These are phyloP conservation scores for Leucophenga maculata DNA, from an alignment of 2,888 invertebrate genomes.

Conservation along the genomic window DNA sequence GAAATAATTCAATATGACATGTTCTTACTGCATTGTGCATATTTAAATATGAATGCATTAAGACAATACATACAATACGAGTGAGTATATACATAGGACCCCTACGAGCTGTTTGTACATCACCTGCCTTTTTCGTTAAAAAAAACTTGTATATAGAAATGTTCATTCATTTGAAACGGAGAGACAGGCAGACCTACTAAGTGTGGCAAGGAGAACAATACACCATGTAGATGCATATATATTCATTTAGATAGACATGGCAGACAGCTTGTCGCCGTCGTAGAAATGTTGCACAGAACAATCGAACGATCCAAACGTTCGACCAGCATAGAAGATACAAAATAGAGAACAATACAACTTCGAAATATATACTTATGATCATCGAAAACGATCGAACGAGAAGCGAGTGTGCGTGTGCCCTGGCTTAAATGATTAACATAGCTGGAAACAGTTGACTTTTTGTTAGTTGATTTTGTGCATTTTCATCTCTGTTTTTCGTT, in stretches of 20 bases:
- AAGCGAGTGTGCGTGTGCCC: conserved; percentile 20
- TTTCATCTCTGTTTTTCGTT: conserved; percentile 57
- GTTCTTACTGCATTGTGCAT: too few relatives aligned
- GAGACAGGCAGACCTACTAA: too few relatives aligned
- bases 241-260: conserved; percentile 42
- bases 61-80: too few relatives aligned
- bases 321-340: conserved; percentile 22
- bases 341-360: conserved; percentile 35
- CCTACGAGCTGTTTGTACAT: too few relatives aligned
- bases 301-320: conserved; percentile 7
- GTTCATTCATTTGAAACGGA: too few relatives aligned
- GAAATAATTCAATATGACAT: too few relatives aligned
- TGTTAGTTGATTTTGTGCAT: conserved; percentile 57
- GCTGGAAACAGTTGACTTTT: conserved; percentile 61
- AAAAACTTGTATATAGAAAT: too few relatives aligned
- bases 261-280: conserved; percentile 66
- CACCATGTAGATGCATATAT: conserved; percentile 26
- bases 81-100: too few relatives aligned
- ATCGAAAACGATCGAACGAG: background rate
- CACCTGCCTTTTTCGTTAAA: too few relatives aligned
- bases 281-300: conserved; percentile 3
- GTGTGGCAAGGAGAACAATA: background rate
- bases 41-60: too few relatives aligned
- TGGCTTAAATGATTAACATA: conserved; percentile 38
- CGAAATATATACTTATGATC: background rate